Conservation (phyloP, 2,113 vertebrate species). For the Phainopepla nitens region DNA sequence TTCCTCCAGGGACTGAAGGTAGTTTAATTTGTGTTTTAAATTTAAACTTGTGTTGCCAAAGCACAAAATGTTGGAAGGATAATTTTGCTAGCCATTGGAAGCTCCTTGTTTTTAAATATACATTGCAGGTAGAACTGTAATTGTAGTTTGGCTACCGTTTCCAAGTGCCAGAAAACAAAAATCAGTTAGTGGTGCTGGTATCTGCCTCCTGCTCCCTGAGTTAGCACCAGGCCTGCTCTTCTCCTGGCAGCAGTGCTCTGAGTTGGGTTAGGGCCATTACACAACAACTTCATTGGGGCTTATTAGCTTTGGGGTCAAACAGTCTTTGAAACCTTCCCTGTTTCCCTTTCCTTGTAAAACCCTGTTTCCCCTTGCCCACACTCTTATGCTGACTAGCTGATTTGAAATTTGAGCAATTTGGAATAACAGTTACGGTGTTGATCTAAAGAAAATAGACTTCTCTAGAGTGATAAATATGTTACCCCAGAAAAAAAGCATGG, state of each 20-base stretch:
- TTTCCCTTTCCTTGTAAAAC: not conserved
- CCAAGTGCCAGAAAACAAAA: not conserved
- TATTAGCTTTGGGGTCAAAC: not conserved
- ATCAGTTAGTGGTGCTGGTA: not conserved
- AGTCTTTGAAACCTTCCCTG: not conserved
- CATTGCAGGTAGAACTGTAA: not conserved
- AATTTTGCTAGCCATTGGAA: not conserved
- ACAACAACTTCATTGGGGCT: fast-evolving
- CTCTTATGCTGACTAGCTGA: not conserved
- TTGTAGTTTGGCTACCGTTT: not conserved
- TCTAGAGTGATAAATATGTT: not conserved
- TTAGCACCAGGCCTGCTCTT: not conserved
- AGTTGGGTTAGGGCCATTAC: not conserved
- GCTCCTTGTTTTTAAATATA: not conserved
- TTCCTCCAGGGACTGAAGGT: not conserved
- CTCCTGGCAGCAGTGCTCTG: not conserved
- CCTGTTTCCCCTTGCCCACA: not conserved
- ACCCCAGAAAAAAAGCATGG: not conserved
- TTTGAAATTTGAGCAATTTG: not conserved
- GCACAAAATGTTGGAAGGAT: not conserved
- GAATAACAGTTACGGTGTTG: not conserved
- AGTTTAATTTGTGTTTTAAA: not conserved
- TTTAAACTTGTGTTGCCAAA: conserved; percentile 7
- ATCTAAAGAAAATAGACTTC: not conserved
- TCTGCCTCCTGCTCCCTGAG: not conserved